Conservation (phyloP, 92 coral and sea anemone genomes). For the Plumapathes pennacea region DNA sequence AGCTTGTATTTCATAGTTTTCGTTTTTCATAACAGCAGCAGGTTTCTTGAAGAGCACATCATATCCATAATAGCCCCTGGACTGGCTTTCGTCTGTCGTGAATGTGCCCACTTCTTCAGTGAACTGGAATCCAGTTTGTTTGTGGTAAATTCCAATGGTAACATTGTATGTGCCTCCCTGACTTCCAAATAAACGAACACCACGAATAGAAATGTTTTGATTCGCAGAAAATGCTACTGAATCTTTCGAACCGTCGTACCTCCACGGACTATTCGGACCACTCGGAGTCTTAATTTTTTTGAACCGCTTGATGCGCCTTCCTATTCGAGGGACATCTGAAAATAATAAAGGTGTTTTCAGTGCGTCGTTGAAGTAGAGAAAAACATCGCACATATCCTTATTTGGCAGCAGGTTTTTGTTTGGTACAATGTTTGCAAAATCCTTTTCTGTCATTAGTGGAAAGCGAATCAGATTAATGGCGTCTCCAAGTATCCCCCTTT, state of each 20-base stretch:
- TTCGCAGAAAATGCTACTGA: slow-evolving; percentile 4
- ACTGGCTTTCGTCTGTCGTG: slow-evolving; percentile 4
- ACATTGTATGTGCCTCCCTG: slow-evolving; percentile 9
- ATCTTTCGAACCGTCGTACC: slow-evolving; percentile 7
- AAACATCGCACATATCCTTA: slow-evolving; percentile 25
- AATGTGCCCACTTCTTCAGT: slow-evolving; percentile 8
- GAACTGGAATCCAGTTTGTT: slow-evolving; percentile 14
- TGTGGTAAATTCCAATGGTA: no score
- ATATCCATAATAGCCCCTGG: slow-evolving; percentile 13
- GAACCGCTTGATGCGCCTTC: no score
- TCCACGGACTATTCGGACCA: no score
- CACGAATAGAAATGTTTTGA: slow-evolving; percentile 16
- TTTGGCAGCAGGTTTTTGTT: slow-evolving; percentile 23
- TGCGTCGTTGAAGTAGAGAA: slow-evolving; percentile 16
- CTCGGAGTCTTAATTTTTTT: no score
- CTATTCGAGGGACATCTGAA: neutral
- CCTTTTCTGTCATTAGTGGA: slow-evolving; percentile 43
- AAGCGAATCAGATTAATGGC: slow-evolving; percentile 50
- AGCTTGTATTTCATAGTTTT: slow-evolving; percentile 23
- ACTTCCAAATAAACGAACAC: slow-evolving; percentile 34
- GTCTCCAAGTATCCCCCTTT: slow-evolving; percentile 49
- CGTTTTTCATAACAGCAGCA: slow-evolving; percentile 7
- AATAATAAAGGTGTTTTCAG: slow-evolving; percentile 3
- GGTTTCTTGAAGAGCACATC: slow-evolving; percentile 47
- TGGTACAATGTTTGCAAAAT: slow-evolving; percentile 38